A percentile compares a stretch with the other conserved stretches of the same genome.
These are phyloP conservation scores for Apodemia duryi DNA, from an alignment of 2,888 invertebrate species.

Conservation along the genomic window DNA sequence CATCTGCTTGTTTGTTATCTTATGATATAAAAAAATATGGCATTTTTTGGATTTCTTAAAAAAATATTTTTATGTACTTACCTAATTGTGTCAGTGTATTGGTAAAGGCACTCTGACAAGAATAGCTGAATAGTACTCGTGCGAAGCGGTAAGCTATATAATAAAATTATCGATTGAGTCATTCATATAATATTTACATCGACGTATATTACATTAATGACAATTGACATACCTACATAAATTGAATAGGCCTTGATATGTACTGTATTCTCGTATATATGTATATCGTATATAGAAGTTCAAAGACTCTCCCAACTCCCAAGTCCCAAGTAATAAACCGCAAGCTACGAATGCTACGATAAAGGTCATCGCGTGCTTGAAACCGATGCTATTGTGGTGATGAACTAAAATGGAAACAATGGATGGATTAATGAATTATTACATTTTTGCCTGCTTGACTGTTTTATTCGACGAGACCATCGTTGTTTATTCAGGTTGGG, in stretches of 20 bases:
- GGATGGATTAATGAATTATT: background rate
- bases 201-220: background rate
- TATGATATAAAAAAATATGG: no score
- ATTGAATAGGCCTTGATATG: background rate
- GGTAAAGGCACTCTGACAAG: no score
- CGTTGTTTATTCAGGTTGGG: no score
- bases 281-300: background rate
- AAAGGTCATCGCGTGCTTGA: background rate
- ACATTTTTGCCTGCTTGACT: no score
- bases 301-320: background rate
- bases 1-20: no score
- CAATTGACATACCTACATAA: background rate
- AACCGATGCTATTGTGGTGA: background rate
- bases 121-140: no score
- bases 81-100: no score
- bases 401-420: background rate
- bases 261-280: background rate
- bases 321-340: background rate
- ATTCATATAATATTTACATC: background rate
- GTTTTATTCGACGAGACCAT: no score
- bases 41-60: no score
- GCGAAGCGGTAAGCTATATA: background rate
- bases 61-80: no score
- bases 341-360: background rate
- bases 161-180: background rate